Evolutionary conservation across 92 coral and sea anemone species (phyloP).

Genomic region (Porites evermanni): DNA sequence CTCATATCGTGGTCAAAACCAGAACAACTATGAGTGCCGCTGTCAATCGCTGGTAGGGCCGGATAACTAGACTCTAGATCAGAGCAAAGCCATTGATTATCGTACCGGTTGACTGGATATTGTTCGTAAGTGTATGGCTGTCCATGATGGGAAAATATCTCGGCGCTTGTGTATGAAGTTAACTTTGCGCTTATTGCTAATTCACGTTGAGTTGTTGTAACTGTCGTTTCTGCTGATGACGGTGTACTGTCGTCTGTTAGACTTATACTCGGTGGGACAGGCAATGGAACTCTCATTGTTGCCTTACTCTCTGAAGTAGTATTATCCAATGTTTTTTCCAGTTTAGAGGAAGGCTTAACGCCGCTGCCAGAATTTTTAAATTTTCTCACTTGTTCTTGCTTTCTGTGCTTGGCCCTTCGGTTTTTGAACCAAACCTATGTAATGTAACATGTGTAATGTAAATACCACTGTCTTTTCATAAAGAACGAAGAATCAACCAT

Average conservation of each 20-base stretch:
- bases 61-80: not conserved
- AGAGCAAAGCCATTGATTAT: conserved; percentile 1
- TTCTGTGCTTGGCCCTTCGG: conserved; percentile 96
- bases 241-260: not conserved
- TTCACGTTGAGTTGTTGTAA: not conserved
- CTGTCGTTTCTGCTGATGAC: not conserved
- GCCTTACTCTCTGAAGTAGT: not conserved
- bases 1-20: conserved; percentile 5
- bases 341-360: not conserved
- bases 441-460: too few relatives aligned
- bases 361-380: conserved; percentile 23
- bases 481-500: too few relatives aligned
- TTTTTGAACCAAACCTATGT: conserved; percentile 98
- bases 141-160: conserved; percentile 10
- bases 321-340: not conserved
- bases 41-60: not conserved
- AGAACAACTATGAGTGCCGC: not conserved
- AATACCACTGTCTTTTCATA: too few relatives aligned
- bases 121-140: not conserved
- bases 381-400: conserved; percentile 66
- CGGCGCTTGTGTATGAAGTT: not conserved
- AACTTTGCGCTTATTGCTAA: not conserved
- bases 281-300: not conserved
- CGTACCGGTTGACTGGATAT: not conserved
- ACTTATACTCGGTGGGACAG: conserved; percentile 18